Evolutionary conservation across 2,113 vertebrate genomes (phyloP).

Genomic region (Gila orcuttii): DNA sequence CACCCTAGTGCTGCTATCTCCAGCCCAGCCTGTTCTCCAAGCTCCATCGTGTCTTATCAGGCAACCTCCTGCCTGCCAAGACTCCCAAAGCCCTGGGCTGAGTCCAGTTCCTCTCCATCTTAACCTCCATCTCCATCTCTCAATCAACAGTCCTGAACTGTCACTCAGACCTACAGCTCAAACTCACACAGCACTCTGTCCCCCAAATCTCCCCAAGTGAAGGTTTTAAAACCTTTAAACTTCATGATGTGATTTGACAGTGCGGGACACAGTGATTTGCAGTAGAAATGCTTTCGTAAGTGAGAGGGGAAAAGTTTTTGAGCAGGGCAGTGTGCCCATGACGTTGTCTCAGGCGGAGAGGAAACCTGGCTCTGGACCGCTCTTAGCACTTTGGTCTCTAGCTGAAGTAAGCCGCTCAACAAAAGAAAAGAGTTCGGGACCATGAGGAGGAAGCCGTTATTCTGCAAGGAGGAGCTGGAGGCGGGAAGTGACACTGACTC

Average conservation of each 20-base stretch:
- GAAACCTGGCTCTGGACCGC: slow-evolving; percentile 49
- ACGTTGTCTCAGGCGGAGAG: slow-evolving; percentile 41
- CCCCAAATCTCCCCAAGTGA: slow-evolving; percentile 10
- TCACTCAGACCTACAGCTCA: slow-evolving; percentile 47
- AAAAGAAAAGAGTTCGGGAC: slow-evolving; percentile 41
- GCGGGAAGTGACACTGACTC: slow-evolving; percentile 41
- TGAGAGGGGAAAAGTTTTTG: slow-evolving; percentile 30
- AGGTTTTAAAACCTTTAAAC: slow-evolving; percentile 25
- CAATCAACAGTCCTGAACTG: slow-evolving; percentile 26
- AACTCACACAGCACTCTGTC: slow-evolving; percentile 65
- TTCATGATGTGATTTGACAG: slow-evolving; percentile 8
- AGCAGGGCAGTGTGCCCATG: slow-evolving; percentile 36
- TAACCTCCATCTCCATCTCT: slow-evolving; percentile 12
- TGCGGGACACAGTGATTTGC: neutral
- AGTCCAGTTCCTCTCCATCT: slow-evolving; percentile 47
- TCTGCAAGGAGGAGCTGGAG: slow-evolving; percentile 48
- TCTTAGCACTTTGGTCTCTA: slow-evolving; percentile 50
- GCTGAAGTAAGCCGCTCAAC: slow-evolving; percentile 49
- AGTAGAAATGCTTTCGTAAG: slow-evolving; percentile 35
- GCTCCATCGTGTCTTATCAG: slow-evolving; percentile 48
- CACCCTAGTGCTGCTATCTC: slow-evolving; percentile 44
- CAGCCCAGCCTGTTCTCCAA: slow-evolving; percentile 38
- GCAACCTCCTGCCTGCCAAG: slow-evolving; percentile 40
- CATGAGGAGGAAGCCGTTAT: slow-evolving; percentile 43
- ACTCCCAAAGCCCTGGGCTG: slow-evolving; percentile 37